Base-by-base conservation (phyloP, 2,797 vertebrate genomes). In the Glyptemys insculpta region DNA sequence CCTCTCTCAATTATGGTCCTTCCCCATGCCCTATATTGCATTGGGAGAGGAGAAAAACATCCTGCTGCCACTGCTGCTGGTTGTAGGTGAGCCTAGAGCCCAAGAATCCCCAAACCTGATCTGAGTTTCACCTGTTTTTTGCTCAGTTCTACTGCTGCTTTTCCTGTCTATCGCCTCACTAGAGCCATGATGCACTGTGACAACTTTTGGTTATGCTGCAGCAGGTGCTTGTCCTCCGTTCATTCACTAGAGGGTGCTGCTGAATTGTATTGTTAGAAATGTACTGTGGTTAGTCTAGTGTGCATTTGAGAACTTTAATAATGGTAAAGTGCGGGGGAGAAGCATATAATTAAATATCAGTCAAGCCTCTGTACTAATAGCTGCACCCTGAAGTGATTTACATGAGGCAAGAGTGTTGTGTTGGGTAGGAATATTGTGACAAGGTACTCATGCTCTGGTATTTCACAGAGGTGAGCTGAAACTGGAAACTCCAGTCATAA, bases 201-300 rank as follows among this genome's bases (percentile, higher is more conserved):
- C 72, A 76, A 16, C 14, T 54, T 81, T 37, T 79, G 76, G 8
- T n/a, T 37, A 34, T 49, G 19, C 88, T 50, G 84, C 68, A 91
- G 98, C 98, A 95, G 97, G 59, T 53, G 68, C 84, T 82, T 65
- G n/a, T 79, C 54, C 68, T 85, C 19, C 8, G 3, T 47, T 49
- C 52, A 72, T 83, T 82, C 79, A 54, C 52, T 54, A 82, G 81
- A 87, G 62, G 81, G 88, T 52, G 41, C 12, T 88, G 54, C 53
- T 62, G 57, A 57, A 10, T 78, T 79, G 10, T 34, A 21, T 25
- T 57, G 41, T 72, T 81, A n/a, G 68, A 85, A 94, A 25, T n/a
- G 31, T 57, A 3, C 34, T 74, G 53, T 53, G 11, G 2, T 62
- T 84, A 23, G 21, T 91, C 85, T 37, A 23, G 0, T 12, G 50